Evolutionary conservation across 1,140 invertebrate genomes (phyloP).

Genomic region (Neodiprion virginianus): DNA sequence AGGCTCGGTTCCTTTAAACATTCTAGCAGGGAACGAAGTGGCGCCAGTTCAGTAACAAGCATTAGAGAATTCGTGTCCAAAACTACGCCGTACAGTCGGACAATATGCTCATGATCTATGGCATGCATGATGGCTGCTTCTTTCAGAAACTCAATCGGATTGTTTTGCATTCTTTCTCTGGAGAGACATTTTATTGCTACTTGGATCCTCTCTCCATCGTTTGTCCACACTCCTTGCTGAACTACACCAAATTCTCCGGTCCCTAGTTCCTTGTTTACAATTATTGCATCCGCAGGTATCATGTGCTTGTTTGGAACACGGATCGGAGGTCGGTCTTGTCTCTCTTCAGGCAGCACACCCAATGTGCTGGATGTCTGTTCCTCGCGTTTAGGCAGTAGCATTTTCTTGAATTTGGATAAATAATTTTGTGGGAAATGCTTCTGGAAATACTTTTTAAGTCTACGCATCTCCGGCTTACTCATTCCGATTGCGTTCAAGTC

Average conservation of each 20-base stretch:
- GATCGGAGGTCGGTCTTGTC: slow-evolving; percentile 53
- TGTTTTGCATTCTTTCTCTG: slow-evolving; percentile 92
- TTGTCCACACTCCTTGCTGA: slow-evolving; percentile 98
- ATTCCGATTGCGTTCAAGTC: slow-evolving; percentile 92
- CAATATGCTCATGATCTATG: slow-evolving; percentile 96
- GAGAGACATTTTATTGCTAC: slow-evolving; percentile 97
- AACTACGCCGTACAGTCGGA: slow-evolving; percentile 96
- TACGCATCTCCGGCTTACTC: slow-evolving; percentile 92
- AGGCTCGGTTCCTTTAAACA: slow-evolving; percentile 93
- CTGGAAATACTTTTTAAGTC: slow-evolving; percentile 91
- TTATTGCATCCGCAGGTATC: slow-evolving; percentile 92
- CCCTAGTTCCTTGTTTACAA: slow-evolving; percentile 93
- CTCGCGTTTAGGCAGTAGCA: slow-evolving; percentile 71
- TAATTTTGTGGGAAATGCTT: slow-evolving; percentile 94
- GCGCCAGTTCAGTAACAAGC: slow-evolving; percentile 96
- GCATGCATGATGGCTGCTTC: slow-evolving; percentile 98
- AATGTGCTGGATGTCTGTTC: slow-evolving; percentile 55
- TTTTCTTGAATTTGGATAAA: slow-evolving; percentile 87
- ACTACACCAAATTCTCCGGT: slow-evolving; percentile 97
- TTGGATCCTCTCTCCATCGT: slow-evolving; percentile 90
- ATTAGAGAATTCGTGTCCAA: slow-evolving; percentile 93
- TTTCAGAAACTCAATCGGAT: slow-evolving; percentile 95
- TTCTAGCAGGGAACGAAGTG: slow-evolving; percentile 91
- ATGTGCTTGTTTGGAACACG: slow-evolving; percentile 91
- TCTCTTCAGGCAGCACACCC: slow-evolving; percentile 56